These are phyloP conservation scores for Chrysotoxum bicinctum DNA, from an alignment of 2,888 invertebrate genomes.

Conservation along the genomic window DNA sequence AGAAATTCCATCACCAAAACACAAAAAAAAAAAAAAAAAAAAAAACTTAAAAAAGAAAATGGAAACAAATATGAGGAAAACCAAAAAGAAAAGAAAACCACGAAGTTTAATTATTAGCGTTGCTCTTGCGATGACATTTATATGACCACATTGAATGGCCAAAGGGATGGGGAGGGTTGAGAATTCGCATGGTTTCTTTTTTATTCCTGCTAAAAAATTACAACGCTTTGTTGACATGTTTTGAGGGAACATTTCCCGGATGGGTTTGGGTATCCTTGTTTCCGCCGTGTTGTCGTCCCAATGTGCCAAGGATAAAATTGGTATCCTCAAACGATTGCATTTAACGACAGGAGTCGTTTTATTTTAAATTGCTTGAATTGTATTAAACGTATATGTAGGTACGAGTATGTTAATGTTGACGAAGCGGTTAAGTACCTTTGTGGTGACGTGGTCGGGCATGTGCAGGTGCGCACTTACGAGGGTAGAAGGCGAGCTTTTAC, in stretches of 20 bases:
- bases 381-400: conserved; percentile 19
- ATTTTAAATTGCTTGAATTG: conserved; percentile 63
- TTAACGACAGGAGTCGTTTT: conserved; percentile 54
- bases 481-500: too few species aligned
- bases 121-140: conserved; percentile 56
- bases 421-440: conserved; percentile 42
- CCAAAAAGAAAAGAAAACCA: conserved; percentile 30
- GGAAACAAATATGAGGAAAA: conserved; percentile 5
- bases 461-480: background rate
- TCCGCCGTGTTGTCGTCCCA: background rate
- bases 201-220: conserved; percentile 27
- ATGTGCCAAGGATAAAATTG: conserved; percentile 37
- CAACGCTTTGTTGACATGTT: conserved; percentile 26
- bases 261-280: background rate
- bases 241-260: background rate
- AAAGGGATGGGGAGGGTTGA: background rate
- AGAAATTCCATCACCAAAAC: conserved; percentile 48
- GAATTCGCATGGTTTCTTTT: conserved; percentile 11
- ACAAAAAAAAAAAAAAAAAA: conserved; percentile 6
- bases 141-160: conserved; percentile 47
- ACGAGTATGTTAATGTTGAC: conserved; percentile 4
- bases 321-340: conserved; percentile 68
- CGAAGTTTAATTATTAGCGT: conserved; percentile 63
- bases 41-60: background rate
- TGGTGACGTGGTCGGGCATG: conserved; percentile 17